Evolutionary conservation across 1,140 invertebrate genomes (phyloP), one percentile per base, ranked within the genome.

Genomic region (Amyelois transitella): DNA sequence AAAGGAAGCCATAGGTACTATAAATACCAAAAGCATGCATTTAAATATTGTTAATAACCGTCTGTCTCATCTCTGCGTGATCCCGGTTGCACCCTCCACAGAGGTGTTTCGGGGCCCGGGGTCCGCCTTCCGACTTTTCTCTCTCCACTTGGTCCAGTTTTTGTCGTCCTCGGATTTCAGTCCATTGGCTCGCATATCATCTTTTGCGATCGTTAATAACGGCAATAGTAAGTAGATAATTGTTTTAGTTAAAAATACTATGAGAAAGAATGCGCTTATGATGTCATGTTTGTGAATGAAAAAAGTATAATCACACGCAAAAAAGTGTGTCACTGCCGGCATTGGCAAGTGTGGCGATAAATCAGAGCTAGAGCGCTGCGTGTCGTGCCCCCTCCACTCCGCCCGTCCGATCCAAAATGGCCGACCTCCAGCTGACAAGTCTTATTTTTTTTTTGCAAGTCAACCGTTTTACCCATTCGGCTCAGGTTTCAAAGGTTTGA

Each of bases 381-480:
- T 58, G 72, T 72, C 69, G 83, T 77, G 68, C 32, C 32, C 32
- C 32, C 82, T 78, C 78, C 75, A 69, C 67, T 72, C 72, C 45
- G 62, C 54, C 60, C 69, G 69, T 19, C n/a, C 32, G 5, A 69
- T 66, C 58, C 81, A 87, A 87, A 71, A 87, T 85, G 84, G 84
- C 84, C 75, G 80, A 62, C 71, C 53, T 65, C 75, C 79, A 84
- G 79, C 81, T 79, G 77, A 76, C 68, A 62, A 56, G 60, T 65
- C 63, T 69, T 59, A 55, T 57, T 53, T 67, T 68, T 69, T 78
- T 80, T 78, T 77, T 71, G 64, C 66, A 60, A 66, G 61, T 50
- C 69, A 52, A 62, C 71, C 63, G 71, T 75, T 76, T 74, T 73
- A 67, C 69, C 56, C 51, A n/a, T 18, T 44, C 6, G 18, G 50